Evolutionary conservation across 2,888 invertebrate species (phyloP), one percentile per base, ranked within the genome.

Genomic region (Dryomyza anilis): DNA sequence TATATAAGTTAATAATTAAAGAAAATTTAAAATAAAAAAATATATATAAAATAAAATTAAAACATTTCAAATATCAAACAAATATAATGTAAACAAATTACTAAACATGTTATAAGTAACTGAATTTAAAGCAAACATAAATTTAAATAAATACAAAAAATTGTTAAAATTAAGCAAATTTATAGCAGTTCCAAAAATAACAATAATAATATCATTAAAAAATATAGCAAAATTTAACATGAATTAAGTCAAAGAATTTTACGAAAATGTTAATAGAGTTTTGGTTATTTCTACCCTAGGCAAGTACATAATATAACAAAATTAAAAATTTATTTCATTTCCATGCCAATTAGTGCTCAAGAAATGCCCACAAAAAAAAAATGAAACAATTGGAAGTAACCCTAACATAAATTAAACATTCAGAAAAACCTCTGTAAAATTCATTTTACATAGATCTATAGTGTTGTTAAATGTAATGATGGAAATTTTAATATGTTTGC

Each of bases 381-480:
- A 36, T 27, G 12, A 36, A 12, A 12, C 23, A n/a, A n/a, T n/a
- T n/a, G n/a, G n/a, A n/a, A n/a, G n/a, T n/a, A n/a, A n/a, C n/a
- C n/a, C n/a, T n/a, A n/a, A n/a, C n/a, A n/a, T n/a, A n/a, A n/a
- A n/a, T n/a, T n/a, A n/a, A n/a, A n/a, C n/a, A n/a, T n/a, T n/a
- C n/a, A n/a, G n/a, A n/a, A n/a, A n/a, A n/a, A 33, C 55, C 55
- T 55, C 55, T 55, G 55, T 55, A 55, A 36, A 36, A 55, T 33
- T 36, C 55, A 55, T 21, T 19, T 23, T 12, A 58, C 68, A n/a
- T n/a, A n/a, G n/a, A 66, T 68, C 65, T 67, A 67, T 67, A 68
- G 67, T 64, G 64, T 67, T 68, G 52, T 60, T 36, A 43, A 50
- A 62, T 29, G 36, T 43, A 25, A n/a, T n/a, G n/a, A 25, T 52